Conservation (phyloP, 2,797 vertebrate species). For the Falco biarmicus region DNA sequence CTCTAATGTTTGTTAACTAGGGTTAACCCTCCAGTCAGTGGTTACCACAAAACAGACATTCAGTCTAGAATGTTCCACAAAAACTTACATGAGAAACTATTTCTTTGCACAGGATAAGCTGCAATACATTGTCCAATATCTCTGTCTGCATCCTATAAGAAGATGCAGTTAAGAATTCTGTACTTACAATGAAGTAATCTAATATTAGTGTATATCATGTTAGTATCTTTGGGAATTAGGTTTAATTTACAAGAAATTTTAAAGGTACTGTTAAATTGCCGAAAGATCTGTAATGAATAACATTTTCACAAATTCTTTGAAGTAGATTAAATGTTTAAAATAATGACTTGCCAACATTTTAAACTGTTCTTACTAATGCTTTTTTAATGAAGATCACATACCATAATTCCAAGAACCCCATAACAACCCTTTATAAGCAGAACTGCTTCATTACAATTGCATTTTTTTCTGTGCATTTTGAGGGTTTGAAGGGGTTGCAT, state of each 20-base stretch:
- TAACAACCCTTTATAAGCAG: neutral
- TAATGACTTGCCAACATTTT: neutral
- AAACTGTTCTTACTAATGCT: neutral
- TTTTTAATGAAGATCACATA: neutral
- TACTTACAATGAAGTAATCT: neutral
- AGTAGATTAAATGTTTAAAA: neutral
- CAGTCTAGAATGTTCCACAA: neutral
- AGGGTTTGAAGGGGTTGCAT: neutral
- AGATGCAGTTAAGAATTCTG: neutral
- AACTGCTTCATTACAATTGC: neutral
- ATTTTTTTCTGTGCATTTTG: neutral
- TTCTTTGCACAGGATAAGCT: neutral
- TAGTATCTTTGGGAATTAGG: neutral
- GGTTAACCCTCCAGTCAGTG: neutral
- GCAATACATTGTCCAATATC: neutral
- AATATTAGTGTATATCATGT: neutral
- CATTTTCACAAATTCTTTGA: neutral
- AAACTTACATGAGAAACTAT: neutral
- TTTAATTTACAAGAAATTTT: neutral
- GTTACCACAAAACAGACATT: neutral
- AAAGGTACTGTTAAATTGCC: neutral
- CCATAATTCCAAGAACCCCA: neutral
- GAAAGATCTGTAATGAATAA: neutral
- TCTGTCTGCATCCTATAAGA: neutral
- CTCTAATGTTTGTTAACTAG: neutral